These are phyloP conservation scores for Cliona cf. orientalis DNA, from an alignment of 37 sponge, comb jelly and placozoan genomes.

Conservation along the genomic window DNA sequence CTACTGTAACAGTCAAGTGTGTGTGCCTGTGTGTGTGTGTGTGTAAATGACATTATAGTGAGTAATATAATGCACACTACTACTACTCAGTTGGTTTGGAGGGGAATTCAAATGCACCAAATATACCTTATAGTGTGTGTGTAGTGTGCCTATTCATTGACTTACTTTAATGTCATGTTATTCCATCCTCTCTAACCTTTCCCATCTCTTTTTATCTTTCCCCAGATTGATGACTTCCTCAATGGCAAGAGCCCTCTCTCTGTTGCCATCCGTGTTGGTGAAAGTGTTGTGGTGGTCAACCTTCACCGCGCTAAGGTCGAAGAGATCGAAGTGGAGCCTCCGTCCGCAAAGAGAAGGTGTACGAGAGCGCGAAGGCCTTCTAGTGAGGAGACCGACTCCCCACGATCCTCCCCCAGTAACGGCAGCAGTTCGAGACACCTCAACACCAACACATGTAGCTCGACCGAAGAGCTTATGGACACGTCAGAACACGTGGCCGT, in stretches of 20 bases:
- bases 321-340: constrained; percentile 61
- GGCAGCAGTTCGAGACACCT: not conserved
- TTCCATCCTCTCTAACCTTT: not conserved
- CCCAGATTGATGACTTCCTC: constrained; percentile 76
- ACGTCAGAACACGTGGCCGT: not conserved
- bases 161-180: constrained; percentile 12
- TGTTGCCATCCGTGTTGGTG: constrained; percentile 69
- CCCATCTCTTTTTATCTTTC: constrained; percentile 3
- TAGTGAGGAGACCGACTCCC: constrained; percentile 11
- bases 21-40: no score
- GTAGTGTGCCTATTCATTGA: no score
- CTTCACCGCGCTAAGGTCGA: constrained; percentile 67
- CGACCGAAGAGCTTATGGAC: not conserved
- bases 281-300: constrained; percentile 76
- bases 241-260: constrained; percentile 72
- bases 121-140: no score
- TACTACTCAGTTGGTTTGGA: no score
- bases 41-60: no score
- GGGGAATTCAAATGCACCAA: no score
- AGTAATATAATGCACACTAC: no score
- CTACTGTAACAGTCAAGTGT: no score
- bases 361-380: constrained; percentile 10
- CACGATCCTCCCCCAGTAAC: constrained; percentile 6
- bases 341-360: constrained; percentile 47
- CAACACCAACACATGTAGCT: not conserved